Percentiles rank a stretch among this genome's conserved stretches.
These are phyloP conservation scores for Catharus minimus DNA, from an alignment of 2,113 vertebrate genomes.

Conservation along the genomic window DNA sequence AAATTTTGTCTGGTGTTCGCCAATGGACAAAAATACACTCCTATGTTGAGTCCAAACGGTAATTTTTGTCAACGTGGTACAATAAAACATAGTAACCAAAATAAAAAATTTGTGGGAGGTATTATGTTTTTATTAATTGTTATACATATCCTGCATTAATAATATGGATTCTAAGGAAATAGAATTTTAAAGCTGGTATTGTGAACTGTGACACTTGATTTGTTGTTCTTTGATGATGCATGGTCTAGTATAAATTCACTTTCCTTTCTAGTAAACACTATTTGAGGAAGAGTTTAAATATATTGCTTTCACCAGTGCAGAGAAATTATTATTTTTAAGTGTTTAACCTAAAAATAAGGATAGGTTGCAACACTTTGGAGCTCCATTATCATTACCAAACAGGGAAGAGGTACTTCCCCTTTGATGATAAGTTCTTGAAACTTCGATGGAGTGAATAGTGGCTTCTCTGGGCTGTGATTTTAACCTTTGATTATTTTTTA, in stretches of 20 bases:
- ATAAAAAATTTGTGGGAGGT: not conserved
- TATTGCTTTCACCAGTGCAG: not conserved
- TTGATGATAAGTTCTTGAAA: not conserved
- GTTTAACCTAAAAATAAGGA: not conserved
- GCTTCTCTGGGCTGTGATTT: not conserved
- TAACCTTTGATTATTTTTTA: not conserved
- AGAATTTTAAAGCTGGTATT: not conserved
- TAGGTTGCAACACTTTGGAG: not conserved
- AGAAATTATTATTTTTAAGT: not conserved
- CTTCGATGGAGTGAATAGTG: not conserved
- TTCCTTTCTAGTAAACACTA: not conserved
- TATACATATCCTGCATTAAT: not conserved
- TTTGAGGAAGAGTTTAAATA: not conserved
- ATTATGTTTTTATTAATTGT: not conserved
- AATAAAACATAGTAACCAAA: not conserved
- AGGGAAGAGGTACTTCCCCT: not conserved
- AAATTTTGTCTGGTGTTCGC: not conserved
- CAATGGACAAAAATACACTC: not conserved
- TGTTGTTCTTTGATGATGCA: not conserved
- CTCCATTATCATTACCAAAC: not conserved
- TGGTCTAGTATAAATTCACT: not conserved
- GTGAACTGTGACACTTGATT: not conserved
- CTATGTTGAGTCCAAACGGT: not conserved
- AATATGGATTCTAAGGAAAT: not conserved
- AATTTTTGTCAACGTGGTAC: not conserved